A percentile compares a stretch with the other conserved stretches of the same genome.
phyloP scores from a whole-genome alignment of 2,797 vertebrate genomes.

The Euthynnus affinis region DNA sequence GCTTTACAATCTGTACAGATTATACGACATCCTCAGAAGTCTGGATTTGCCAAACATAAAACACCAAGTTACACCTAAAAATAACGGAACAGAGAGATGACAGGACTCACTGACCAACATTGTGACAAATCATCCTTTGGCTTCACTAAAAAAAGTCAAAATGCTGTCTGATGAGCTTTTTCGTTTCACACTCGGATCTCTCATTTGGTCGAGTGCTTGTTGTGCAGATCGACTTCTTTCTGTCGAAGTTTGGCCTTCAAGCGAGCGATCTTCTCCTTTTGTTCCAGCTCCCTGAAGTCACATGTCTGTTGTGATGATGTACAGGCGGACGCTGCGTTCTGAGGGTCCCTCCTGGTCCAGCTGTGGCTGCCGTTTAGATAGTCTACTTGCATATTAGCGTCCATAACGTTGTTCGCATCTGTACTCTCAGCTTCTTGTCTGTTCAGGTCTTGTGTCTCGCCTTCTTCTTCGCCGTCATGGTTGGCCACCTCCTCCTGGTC shows the following conservation, averaged over 20 bases:
- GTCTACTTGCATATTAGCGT: neutral
- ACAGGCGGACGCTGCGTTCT: neutral
- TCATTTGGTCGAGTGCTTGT: neutral
- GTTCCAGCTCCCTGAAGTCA: slow-evolving; percentile 56
- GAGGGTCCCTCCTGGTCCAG: slow-evolving; percentile 6
- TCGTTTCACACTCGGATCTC: too few relatives aligned
- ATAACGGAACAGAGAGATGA: too few relatives aligned
- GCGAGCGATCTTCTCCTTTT: slow-evolving; percentile 53
- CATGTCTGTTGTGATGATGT: neutral
- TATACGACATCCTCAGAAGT: neutral
- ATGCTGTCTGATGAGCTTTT: too few relatives aligned
- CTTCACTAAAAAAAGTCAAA: neutral
- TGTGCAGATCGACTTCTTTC: slow-evolving; percentile 10
- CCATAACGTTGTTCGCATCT: neutral
- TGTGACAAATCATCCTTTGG: too few relatives aligned
- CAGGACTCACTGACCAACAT: too few relatives aligned
- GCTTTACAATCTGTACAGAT: neutral
- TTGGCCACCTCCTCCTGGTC: neutral
- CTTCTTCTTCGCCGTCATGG: neutral
- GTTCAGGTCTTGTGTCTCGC: neutral
- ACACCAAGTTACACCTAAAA: too few relatives aligned
- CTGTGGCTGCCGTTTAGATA: neutral
- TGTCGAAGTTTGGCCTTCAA: slow-evolving; percentile 45
- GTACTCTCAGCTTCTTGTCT: neutral
- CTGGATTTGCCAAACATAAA: too few relatives aligned